phyloP scores from a whole-genome alignment of 1,140 invertebrate species.

The Paraescarpia echinospica region DNA sequence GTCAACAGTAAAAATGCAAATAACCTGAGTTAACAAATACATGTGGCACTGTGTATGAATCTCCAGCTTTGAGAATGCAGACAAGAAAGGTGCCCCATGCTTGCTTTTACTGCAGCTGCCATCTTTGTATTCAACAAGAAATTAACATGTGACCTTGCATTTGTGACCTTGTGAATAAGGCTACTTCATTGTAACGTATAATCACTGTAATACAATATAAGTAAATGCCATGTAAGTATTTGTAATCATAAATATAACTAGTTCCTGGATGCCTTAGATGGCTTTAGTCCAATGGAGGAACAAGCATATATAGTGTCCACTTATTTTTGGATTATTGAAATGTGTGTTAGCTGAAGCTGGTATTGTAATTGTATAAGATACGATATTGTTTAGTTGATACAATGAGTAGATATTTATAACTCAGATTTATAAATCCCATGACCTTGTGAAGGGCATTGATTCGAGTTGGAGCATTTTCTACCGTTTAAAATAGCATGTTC shows the following conservation, averaged over 20 bases:
- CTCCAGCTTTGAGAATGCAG: not conserved
- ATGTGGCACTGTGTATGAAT: not conserved
- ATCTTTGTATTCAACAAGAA: not conserved
- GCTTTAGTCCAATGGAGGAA: not conserved
- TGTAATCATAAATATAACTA: not conserved
- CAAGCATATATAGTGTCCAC: not conserved
- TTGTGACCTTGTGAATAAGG: not conserved
- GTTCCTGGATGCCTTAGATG: not conserved
- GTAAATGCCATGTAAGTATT: not conserved
- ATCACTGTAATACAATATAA: not conserved
- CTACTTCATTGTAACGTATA: not conserved
- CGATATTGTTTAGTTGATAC: not conserved
- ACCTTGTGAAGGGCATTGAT: slow-evolving; percentile 4
- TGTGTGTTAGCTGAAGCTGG: not conserved
- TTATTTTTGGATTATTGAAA: not conserved
- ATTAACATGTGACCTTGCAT: not conserved
- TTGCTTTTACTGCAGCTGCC: not conserved
- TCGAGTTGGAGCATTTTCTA: not conserved
- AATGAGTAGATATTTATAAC: not conserved
- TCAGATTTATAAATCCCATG: not conserved
- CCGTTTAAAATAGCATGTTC: not conserved
- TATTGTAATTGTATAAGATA: not conserved
- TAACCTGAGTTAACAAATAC: not conserved
- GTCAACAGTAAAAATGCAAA: not conserved
- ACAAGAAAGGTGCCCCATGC: not conserved